Evolutionary conservation across 2,113 vertebrate genomes (phyloP).

Genomic region (Antennarius striatus): DNA sequence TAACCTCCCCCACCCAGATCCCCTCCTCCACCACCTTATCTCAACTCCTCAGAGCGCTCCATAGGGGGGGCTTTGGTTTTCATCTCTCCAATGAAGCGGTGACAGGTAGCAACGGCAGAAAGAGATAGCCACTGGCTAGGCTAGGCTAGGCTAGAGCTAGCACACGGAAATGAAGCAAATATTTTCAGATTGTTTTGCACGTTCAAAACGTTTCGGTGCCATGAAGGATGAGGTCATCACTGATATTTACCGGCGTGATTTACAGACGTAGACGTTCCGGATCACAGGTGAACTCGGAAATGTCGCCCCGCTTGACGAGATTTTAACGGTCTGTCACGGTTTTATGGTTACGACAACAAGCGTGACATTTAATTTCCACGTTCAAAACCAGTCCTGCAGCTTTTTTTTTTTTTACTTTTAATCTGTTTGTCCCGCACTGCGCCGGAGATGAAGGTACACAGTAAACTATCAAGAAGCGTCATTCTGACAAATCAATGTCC

Average conservation of each 20-base stretch:
- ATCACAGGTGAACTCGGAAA: constrained; percentile 25
- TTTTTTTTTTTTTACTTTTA: too few species aligned
- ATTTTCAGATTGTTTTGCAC: too few species aligned
- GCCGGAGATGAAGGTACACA: constrained; percentile 7
- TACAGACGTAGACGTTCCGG: constrained; percentile 9
- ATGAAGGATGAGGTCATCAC: too few species aligned
- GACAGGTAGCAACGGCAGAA: constrained; percentile 35
- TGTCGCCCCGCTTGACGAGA: constrained; percentile 11
- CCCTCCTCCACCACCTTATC: constrained; percentile 60
- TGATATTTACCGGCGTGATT: not conserved
- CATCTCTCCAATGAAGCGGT: constrained; percentile 33
- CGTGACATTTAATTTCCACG: constrained; percentile 2
- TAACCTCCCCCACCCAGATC: not conserved
- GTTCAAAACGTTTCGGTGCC: too few species aligned
- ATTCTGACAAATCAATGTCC: constrained; percentile 17
- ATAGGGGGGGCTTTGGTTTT: constrained; percentile 62
- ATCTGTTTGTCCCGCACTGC: not conserved
- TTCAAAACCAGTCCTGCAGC: not conserved
- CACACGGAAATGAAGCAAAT: too few species aligned
- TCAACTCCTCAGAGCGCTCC: constrained; percentile 51
- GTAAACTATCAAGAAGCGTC: constrained; percentile 17
- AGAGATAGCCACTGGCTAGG: too few species aligned
- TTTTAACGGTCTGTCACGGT: constrained; percentile 6
- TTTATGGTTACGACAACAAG: constrained; percentile 4
- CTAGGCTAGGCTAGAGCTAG: not conserved